Conservation (phyloP, 1,140 invertebrate species). For the Chlorops oryzae region DNA sequence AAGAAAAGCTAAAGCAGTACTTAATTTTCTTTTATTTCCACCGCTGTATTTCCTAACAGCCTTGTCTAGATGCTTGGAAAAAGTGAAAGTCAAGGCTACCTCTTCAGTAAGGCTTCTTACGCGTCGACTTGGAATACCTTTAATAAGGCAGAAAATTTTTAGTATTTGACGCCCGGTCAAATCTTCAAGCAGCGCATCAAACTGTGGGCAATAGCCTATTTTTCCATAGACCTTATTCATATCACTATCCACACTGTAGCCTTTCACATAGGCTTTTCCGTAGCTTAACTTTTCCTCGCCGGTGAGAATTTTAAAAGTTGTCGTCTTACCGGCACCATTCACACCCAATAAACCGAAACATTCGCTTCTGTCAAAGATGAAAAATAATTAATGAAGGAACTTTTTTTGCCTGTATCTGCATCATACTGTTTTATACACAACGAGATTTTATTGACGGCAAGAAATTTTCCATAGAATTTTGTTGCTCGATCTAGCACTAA, state of each 20-base stretch:
- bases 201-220: slow-evolving; percentile 79
- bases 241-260: slow-evolving; percentile 51
- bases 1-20: slow-evolving; percentile 84
- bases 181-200: slow-evolving; percentile 74
- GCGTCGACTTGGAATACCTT: slow-evolving; percentile 58
- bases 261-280: slow-evolving; percentile 52
- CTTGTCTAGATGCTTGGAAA: slow-evolving; percentile 49
- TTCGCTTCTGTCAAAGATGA: slow-evolving; percentile 53
- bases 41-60: slow-evolving; percentile 67
- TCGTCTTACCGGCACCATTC: slow-evolving; percentile 83
- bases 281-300: slow-evolving; percentile 63
- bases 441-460: slow-evolving; percentile 64
- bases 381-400: neutral
- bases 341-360: slow-evolving; percentile 88
- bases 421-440: slow-evolving; percentile 52
- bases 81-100: slow-evolving; percentile 48
- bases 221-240: slow-evolving; percentile 55
- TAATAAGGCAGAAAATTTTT: slow-evolving; percentile 64
- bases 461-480: slow-evolving; percentile 59
- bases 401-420: too few relatives aligned
- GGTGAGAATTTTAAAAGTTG: slow-evolving; percentile 84
- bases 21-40: slow-evolving; percentile 92
- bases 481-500: slow-evolving; percentile 52
- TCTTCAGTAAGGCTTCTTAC: slow-evolving; percentile 45
- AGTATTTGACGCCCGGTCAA: slow-evolving; percentile 76